Conservation (phyloP, 2,113 vertebrate species). For the Oncorhynchus keta region DNA sequence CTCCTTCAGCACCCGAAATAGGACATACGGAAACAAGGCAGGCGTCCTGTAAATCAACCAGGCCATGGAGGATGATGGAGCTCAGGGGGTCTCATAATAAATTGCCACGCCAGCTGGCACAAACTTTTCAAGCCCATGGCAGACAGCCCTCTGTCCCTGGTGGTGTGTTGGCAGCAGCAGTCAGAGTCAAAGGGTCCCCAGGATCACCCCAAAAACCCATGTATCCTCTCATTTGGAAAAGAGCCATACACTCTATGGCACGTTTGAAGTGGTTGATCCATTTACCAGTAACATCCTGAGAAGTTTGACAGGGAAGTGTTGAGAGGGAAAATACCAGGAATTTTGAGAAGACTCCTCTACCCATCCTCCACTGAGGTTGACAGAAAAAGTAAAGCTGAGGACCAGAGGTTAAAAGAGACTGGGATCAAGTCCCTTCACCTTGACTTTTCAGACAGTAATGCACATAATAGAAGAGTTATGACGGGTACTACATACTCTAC, state of each 20-base stretch:
- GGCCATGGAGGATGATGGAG: neutral
- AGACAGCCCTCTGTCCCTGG: neutral
- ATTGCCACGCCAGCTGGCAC: neutral
- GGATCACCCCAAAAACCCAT: neutral
- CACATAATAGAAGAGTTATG: neutral
- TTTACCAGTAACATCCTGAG: neutral
- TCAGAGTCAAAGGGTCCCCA: neutral
- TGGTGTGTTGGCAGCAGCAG: neutral
- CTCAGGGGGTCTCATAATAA: neutral
- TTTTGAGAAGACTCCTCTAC: too few relatives aligned
- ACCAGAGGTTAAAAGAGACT: neutral
- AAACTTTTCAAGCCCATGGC: neutral
- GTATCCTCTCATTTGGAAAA: too few relatives aligned
- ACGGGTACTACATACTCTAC: neutral
- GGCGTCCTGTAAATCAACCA: neutral
- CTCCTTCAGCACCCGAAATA: neutral
- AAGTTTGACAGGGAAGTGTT: neutral
- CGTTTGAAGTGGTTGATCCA: neutral
- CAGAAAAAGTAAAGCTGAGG: neutral
- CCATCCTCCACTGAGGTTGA: neutral
- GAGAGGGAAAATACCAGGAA: neutral
- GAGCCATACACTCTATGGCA: too few relatives aligned
- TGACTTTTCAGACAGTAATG: neutral
- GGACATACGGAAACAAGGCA: neutral
- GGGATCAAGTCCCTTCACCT: neutral